Conservation (phyloP, 2,888 invertebrate genomes). For the Cheilosia soror region DNA sequence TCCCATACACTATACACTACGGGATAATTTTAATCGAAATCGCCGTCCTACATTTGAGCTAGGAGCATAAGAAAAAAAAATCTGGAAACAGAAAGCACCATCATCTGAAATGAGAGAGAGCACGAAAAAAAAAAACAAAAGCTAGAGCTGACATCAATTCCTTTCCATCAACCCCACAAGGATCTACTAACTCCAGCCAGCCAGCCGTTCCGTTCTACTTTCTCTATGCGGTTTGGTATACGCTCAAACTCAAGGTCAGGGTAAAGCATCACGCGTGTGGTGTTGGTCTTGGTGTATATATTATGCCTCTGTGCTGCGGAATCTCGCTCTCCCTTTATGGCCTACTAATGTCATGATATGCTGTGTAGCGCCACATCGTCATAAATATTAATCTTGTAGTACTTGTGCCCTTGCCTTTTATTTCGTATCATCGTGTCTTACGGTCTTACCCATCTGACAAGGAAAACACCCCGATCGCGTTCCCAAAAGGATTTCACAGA, state of each 20-base stretch:
- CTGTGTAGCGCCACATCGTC: slow-evolving; percentile 49
- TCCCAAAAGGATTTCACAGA: slow-evolving; percentile 10
- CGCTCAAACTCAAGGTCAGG: slow-evolving; percentile 57
- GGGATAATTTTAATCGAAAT: slow-evolving; percentile 47
- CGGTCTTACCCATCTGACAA: slow-evolving; percentile 38
- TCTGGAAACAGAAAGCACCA: slow-evolving; percentile 10
- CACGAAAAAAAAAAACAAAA: neutral
- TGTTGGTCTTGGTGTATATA: neutral
- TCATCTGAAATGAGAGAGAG: slow-evolving; percentile 26
- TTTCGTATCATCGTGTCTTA: slow-evolving; percentile 48
- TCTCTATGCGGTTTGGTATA: slow-evolving; percentile 22
- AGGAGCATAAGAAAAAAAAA: neutral
- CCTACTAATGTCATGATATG: slow-evolving; percentile 64
- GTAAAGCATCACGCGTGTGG: slow-evolving; percentile 10
- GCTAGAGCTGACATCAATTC: slow-evolving; percentile 47
- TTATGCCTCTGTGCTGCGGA: neutral
- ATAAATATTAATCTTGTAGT: slow-evolving; percentile 63
- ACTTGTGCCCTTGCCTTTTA: slow-evolving; percentile 40
- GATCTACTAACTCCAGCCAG: slow-evolving; percentile 34
- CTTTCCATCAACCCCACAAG: slow-evolving; percentile 17
- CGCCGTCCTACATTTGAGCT: slow-evolving; percentile 38
- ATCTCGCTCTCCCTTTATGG: slow-evolving; percentile 36
- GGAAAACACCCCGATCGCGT: neutral
- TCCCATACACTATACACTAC: neutral
- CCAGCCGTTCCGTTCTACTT: neutral